Percentiles rank a stretch among this genome's conserved stretches.
Evolutionary conservation across 2,113 vertebrate species (phyloP).

Genomic region (Calypte anna): DNA sequence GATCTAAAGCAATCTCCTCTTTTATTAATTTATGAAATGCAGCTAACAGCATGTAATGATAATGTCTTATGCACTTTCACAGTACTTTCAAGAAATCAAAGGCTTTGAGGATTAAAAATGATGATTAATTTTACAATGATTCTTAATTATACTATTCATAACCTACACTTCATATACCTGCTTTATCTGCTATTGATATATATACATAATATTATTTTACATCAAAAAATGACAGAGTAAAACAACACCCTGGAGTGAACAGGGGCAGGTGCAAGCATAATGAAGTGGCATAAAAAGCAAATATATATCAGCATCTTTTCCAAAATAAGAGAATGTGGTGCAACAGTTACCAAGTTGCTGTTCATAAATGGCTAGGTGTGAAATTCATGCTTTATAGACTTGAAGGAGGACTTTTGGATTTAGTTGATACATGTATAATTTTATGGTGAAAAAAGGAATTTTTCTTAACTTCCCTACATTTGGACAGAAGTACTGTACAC

Average conservation of each 20-base stretch:
- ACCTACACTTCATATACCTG: background rate
- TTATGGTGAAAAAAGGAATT: background rate
- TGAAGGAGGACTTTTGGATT: background rate
- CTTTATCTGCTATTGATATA: background rate
- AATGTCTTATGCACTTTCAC: background rate
- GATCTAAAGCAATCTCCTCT: background rate
- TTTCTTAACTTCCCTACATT: background rate
- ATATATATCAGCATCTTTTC: background rate
- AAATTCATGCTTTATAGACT: background rate
- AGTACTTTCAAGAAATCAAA: constrained; percentile 36
- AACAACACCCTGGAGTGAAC: background rate
- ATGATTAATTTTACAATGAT: background rate
- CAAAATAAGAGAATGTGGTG: background rate
- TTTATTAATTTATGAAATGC: background rate
- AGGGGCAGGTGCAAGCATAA: background rate
- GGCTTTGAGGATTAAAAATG: constrained; percentile 10
- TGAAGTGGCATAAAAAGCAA: background rate
- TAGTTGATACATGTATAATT: background rate
- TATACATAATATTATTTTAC: background rate
- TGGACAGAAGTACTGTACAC: background rate
- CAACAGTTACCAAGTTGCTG: background rate
- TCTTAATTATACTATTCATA: constrained; percentile 44
- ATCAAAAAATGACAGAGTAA: background rate
- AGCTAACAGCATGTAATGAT: background rate
- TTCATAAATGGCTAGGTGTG: background rate